phyloP scores from a whole-genome alignment of 2,888 invertebrate species.

The Acheta domesticus region DNA sequence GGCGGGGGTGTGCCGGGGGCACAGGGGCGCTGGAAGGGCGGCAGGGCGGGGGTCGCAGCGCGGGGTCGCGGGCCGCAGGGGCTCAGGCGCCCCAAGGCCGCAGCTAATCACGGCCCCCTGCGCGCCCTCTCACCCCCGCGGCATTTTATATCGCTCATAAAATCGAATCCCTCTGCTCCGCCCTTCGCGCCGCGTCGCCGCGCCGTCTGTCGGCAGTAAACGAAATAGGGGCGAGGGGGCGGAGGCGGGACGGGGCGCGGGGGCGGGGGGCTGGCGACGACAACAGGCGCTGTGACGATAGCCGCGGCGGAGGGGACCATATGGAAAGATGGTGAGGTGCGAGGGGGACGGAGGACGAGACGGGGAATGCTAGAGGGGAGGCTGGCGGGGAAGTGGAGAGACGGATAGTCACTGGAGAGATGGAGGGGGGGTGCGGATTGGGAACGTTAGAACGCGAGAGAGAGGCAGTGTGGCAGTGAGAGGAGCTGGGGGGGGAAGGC shows the following conservation, averaged over 20 bases:
- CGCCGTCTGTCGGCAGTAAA: not conserved
- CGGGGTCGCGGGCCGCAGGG: not conserved
- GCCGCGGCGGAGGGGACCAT: not conserved
- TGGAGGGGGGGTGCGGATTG: no score
- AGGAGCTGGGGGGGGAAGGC: no score
- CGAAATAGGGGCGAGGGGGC: not conserved
- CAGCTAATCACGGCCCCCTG: not conserved
- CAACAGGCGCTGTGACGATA: not conserved
- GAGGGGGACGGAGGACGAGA: no score
- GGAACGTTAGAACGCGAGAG: no score
- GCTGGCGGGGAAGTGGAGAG: no score
- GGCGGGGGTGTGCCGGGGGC: not conserved
- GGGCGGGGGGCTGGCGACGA: not conserved
- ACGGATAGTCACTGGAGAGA: no score
- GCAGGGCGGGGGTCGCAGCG: not conserved
- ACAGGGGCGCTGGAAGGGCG: not conserved
- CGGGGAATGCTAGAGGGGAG: no score
- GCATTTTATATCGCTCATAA: slow-evolving; percentile 3
- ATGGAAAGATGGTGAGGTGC: no score
- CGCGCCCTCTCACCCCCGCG: not conserved
- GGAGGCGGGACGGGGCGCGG: not conserved
- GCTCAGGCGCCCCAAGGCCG: not conserved
- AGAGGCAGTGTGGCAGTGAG: no score
- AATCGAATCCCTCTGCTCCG: not conserved
- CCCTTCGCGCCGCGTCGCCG: not conserved